Base-by-base conservation (phyloP, 2,113 vertebrate species). In the Lophotis ruficrista region DNA sequence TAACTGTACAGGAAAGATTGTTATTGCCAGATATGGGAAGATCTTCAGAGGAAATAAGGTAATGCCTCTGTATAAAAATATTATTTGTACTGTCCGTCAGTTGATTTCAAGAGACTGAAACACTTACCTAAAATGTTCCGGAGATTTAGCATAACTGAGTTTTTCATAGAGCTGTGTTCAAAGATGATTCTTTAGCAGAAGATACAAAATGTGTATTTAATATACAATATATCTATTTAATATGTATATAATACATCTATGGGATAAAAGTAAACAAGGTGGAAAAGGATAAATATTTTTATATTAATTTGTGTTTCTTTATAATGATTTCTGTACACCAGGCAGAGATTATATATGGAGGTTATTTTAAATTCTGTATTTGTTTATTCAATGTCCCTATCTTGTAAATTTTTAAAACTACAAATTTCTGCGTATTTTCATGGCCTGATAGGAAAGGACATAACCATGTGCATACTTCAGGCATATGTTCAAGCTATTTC, bases 1-100 rank as follows among this genome's bases (percentile, higher is more conserved):
- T 94, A 99, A 97, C 94, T 99, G 98, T 25, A 98, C 98, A 24
- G 99, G 98, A 43, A 99, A 99, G 96, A 99, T 99, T 94, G 98
- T 98, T n/a, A 99, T 99, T 62, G 99, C 98, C 93, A 98, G 99
- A 98, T 99, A 99, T 23, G 99, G 99, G 35, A 99, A 99, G 97
- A 98, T 99, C 97, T 99, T 99, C 97, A 98, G 99, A 98, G 99
- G 99, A 90, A 99, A 99, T 94, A 99, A 99, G 98, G 99, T 99
- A 97, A 94, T 87, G 58, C 6, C 10, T 69, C 16, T 37, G 3
- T 33, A 6, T 35, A 62, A 72, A 65, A 79, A 22, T 33, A 4
- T 50, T 83, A 33, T 21, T 69, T 72, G 9, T 68, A 30, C 33
- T 75, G 25, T 76, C 20, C 31, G 90, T 95, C 41, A 47, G 4